A percentile compares a stretch with the other conserved stretches of the same genome.
phyloP scores from a whole-genome alignment of 2,113 vertebrate genomes.

The Meles meles region DNA sequence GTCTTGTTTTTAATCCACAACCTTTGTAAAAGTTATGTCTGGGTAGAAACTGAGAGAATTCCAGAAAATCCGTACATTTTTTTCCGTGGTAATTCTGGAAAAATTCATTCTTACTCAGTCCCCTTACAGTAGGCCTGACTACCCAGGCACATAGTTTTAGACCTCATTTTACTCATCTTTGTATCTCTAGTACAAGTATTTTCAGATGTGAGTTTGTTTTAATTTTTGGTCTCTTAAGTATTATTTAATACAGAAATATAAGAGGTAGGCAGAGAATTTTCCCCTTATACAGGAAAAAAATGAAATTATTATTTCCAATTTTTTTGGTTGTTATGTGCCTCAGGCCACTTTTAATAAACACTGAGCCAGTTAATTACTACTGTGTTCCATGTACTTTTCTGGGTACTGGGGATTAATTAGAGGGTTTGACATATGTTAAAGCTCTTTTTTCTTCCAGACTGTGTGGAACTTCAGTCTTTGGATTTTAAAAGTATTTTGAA shows the following conservation, averaged over 20 bases:
- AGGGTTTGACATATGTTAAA: background rate
- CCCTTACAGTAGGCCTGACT: background rate
- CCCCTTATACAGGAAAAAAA: background rate
- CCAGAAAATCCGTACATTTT: background rate
- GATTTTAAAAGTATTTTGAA: slow-evolving; percentile 37
- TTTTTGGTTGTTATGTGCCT: background rate
- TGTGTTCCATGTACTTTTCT: slow-evolving; percentile 4
- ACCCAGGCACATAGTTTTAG: background rate
- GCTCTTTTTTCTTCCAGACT: background rate
- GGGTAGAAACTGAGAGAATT: background rate
- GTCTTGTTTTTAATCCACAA: background rate
- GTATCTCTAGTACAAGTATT: slow-evolving; percentile 14
- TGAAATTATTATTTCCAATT: background rate
- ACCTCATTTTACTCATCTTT: background rate
- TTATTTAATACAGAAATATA: background rate
- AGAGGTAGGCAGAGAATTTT: background rate
- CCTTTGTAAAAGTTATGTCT: background rate
- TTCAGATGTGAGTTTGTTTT: slow-evolving; percentile 38
- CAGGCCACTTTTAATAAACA: slow-evolving; percentile 36
- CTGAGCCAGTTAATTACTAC: background rate
- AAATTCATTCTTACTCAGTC: background rate
- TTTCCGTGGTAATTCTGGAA: background rate
- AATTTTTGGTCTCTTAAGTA: background rate
- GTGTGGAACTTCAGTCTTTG: background rate
- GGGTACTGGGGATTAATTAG: background rate